These are phyloP conservation scores for Eremophila alpestris DNA, from an alignment of 2,797 vertebrate species.

Conservation along the genomic window DNA sequence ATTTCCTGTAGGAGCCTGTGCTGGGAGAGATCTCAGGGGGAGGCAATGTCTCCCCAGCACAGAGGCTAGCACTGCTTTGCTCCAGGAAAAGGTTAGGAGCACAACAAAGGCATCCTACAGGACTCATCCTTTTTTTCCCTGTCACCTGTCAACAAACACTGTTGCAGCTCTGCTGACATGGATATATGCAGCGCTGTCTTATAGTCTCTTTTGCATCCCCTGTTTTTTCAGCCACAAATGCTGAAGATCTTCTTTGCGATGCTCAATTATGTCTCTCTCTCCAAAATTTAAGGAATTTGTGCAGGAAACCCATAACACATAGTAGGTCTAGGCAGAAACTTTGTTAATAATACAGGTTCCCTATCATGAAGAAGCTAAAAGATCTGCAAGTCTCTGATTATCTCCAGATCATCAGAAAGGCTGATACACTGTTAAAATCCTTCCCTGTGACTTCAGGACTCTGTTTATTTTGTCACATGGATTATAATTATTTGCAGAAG, in stretches of 20 bases:
- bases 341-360: neutral
- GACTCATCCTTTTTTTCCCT: neutral
- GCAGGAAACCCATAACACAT: neutral
- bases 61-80: neutral
- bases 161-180: neutral
- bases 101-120: neutral
- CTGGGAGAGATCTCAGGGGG: neutral
- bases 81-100: neutral
- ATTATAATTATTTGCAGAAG: neutral
- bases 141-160: neutral
- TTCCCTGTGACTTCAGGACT: neutral
- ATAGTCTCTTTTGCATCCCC: neutral
- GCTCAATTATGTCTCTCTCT: neutral
- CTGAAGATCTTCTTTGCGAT: neutral
- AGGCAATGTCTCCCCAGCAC: neutral
- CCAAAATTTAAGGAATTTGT: neutral
- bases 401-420: neutral
- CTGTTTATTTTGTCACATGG: neutral
- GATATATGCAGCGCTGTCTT: neutral
- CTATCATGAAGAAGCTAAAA: neutral
- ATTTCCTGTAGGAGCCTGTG: neutral
- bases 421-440: neutral
- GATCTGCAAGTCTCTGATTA: neutral
- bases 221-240: neutral
- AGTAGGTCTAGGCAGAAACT: neutral